Evolutionary conservation across 2,888 invertebrate species (phyloP).

Genomic region (Melieria crassipennis): DNA sequence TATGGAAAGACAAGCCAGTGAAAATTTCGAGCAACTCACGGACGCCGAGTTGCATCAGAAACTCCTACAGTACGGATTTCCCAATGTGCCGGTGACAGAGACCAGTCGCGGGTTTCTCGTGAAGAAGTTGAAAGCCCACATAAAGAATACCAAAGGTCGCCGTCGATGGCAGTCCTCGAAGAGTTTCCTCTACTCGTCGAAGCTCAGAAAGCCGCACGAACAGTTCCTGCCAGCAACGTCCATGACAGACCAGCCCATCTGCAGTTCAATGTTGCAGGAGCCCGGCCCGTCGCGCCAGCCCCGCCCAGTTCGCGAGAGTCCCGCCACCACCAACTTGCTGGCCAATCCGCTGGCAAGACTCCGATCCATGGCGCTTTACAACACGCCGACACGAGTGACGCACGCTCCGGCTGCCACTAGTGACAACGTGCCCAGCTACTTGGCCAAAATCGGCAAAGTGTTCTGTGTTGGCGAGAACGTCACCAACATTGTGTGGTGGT

Average conservation of each 20-base stretch:
- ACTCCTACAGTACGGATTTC: slow-evolving; percentile 73
- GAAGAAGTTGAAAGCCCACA: slow-evolving; percentile 71
- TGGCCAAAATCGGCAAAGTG: neutral
- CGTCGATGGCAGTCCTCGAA: neutral
- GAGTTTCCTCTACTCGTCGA: neutral
- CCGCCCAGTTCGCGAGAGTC: neutral
- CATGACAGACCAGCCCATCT: neutral
- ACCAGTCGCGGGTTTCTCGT: slow-evolving; percentile 73
- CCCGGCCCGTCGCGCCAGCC: neutral
- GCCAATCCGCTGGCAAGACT: neutral
- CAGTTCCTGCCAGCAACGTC: neutral
- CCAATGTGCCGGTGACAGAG: slow-evolving; percentile 83
- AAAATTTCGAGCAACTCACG: slow-evolving; percentile 52
- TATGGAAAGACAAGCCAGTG: neutral
- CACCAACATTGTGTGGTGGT: slow-evolving; percentile 51
- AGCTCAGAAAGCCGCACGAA: neutral
- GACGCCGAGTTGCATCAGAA: slow-evolving; percentile 60
- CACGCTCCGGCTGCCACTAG: neutral
- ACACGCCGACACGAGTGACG: neutral
- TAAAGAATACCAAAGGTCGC: slow-evolving; percentile 22
- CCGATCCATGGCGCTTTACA: too few relatives aligned
- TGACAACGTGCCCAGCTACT: neutral
- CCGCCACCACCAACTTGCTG: neutral
- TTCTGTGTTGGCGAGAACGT: neutral
- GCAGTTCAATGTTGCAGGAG: neutral